Conservation (phyloP, 2,888 invertebrate species). For the Hoplodrina blanda region DNA sequence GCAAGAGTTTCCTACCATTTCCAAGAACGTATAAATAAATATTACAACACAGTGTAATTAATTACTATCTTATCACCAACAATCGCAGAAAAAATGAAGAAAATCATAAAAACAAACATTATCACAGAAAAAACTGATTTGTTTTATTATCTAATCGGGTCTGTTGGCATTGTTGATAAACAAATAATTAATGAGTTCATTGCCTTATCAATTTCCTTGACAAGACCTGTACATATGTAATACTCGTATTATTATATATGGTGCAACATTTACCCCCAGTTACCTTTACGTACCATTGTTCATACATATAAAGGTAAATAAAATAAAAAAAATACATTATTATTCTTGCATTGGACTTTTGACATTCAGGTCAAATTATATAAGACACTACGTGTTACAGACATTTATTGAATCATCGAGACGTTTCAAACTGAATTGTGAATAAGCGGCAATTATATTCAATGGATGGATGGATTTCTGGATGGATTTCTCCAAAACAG, state of each 20-base stretch:
- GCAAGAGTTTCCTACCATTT: constrained; percentile 24
- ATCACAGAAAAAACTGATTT: constrained; percentile 45
- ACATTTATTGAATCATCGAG: constrained; percentile 3
- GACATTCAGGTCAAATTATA: constrained; percentile 36
- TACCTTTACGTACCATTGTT: neutral
- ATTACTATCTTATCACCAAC: constrained; percentile 47
- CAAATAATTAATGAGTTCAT: constrained; percentile 59
- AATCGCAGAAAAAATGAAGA: constrained; percentile 20
- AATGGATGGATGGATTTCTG: no score
- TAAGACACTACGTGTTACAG: neutral
- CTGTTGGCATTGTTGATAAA: constrained; percentile 52
- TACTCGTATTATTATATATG: neutral
- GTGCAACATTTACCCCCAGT: neutral
- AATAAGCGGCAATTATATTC: constrained; percentile 2
- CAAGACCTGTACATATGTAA: constrained; percentile 11
- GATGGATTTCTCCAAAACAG: no score
- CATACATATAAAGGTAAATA: neutral
- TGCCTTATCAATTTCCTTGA: constrained; percentile 59
- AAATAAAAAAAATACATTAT: constrained; percentile 3
- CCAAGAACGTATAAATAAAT: constrained; percentile 34
- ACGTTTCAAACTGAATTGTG: constrained; percentile 18
- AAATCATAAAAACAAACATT: constrained; percentile 39
- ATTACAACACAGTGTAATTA: constrained; percentile 34
- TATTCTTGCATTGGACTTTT: constrained; percentile 21
- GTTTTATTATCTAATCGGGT: constrained; percentile 54